Evolutionary conservation across 2,113 vertebrate genomes (phyloP), one percentile per base, ranked within the genome.

Genomic region (Rhabdomys dilectus): DNA sequence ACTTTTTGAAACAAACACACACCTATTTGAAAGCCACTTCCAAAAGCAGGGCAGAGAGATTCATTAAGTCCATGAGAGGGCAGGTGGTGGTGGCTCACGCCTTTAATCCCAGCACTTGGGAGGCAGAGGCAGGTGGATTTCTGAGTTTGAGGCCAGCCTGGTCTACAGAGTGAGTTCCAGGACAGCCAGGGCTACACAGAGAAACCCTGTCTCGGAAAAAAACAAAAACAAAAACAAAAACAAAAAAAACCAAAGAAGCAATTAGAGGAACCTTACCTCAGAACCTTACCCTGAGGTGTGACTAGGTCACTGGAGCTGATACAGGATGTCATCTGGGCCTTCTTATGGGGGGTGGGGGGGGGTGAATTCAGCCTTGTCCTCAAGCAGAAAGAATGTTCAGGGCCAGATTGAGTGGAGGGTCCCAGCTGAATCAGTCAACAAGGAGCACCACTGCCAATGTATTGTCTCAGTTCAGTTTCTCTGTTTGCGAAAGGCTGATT

Each of bases 371-470:
- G 13, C n/a, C 2, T 42, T n/a, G 66, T 22, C 45, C 73, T 66
- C 7, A 70, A 68, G 22, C 68, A n/a, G 87, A 68, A 34, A 51
- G 68, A 60, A 56, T 13, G 73, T 77, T 62, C 88, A 36, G 45
- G 8, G 42, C 17, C 5, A 4, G n/a, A 16, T 3, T 58, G 48
- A 13, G 39, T 0, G 0, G 10, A 11, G 0, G 12, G 13, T 29
- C 7, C 9, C 6, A 21, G 29, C 36, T 68, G 51, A 85, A 10
- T 48, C 29, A 24, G 62, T 78, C 48, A 77, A 7, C 29, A 66
- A 82, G 53, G 9, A 29, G 51, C 0, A 0, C 66, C 36, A 16
- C 6, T 68, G 15, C 36, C 17, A 70, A 7, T 60, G 53, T 56
- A 19, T 66, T 31, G 91, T 60, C 42, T 85, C 51, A 87, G 91